Conservation (phyloP, 1,140 invertebrate genomes). For the Rhizoglyphus robini region DNA sequence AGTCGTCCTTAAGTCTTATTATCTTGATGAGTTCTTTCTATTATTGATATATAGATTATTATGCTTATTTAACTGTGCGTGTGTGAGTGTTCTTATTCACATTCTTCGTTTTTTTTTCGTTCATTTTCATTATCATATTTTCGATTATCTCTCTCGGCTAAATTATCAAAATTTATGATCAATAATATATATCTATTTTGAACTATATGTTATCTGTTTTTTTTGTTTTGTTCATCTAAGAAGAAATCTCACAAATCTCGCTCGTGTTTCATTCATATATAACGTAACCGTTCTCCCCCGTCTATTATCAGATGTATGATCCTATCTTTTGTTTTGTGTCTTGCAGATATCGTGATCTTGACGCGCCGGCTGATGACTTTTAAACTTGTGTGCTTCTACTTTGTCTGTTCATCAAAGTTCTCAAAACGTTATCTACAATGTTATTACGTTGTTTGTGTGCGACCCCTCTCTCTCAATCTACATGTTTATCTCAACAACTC, state of each 20-base stretch:
- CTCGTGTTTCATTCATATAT: neutral
- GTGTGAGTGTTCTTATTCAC: neutral
- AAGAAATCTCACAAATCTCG: neutral
- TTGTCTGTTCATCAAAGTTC: too few species aligned
- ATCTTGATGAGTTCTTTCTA: neutral
- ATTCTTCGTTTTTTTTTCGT: neutral
- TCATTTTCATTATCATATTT: neutral
- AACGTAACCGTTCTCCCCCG: neutral
- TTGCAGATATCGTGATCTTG: slow-evolving; percentile 15
- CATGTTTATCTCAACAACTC: too few species aligned
- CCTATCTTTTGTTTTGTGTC: neutral
- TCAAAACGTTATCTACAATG: too few species aligned
- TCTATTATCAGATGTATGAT: neutral
- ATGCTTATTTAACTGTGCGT: neutral
- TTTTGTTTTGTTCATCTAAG: neutral
- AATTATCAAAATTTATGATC: neutral
- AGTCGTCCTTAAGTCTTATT: neutral
- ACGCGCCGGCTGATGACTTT: neutral
- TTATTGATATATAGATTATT: neutral
- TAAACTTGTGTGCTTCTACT: neutral
- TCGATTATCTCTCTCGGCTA: too few species aligned
- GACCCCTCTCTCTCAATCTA: too few species aligned
- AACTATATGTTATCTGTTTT: too few species aligned
- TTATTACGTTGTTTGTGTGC: too few species aligned
- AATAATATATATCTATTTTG: too few species aligned